Conservation (phyloP, 2,888 invertebrate species). For the Epirrhoe alternata region DNA sequence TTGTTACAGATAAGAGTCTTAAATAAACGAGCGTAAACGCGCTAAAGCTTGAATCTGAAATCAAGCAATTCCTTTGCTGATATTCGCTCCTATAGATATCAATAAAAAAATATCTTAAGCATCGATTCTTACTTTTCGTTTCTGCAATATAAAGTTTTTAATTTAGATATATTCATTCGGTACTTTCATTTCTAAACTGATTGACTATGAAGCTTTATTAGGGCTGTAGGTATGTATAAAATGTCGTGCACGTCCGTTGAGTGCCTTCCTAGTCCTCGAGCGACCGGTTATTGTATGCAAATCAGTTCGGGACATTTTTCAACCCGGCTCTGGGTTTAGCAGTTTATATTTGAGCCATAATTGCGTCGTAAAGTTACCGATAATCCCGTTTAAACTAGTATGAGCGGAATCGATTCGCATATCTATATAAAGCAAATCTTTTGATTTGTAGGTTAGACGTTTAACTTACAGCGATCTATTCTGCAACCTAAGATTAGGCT, state of each 20-base stretch:
- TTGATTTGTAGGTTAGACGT: constrained; percentile 11
- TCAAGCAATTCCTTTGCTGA: too few relatives aligned
- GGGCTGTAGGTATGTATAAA: constrained; percentile 7
- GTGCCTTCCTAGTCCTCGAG: constrained; percentile 57
- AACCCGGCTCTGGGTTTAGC: constrained; percentile 46
- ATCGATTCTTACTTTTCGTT: too few relatives aligned
- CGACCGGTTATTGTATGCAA: constrained; percentile 81
- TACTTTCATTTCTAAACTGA: not conserved
- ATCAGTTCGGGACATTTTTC: constrained; percentile 70
- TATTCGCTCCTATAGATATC: too few relatives aligned
- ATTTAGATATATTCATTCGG: not conserved
- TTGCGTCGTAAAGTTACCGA: constrained; percentile 32
- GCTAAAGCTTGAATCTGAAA: too few relatives aligned
- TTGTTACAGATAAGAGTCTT: too few relatives aligned
- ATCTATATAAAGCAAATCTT: constrained; percentile 19
- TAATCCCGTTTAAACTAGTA: constrained; percentile 19
- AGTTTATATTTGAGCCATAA: constrained; percentile 34
- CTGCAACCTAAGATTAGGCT: not conserved
- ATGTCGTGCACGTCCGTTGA: constrained; percentile 53
- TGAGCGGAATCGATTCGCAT: constrained; percentile 28
- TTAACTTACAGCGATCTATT: not conserved
- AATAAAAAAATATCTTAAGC: too few relatives aligned
- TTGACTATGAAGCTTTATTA: not conserved
- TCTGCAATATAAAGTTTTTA: too few relatives aligned
- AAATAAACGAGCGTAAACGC: too few relatives aligned